Base-by-base conservation (phyloP, 2,888 invertebrate species). In the Thecocarcelia acutangulata region DNA sequence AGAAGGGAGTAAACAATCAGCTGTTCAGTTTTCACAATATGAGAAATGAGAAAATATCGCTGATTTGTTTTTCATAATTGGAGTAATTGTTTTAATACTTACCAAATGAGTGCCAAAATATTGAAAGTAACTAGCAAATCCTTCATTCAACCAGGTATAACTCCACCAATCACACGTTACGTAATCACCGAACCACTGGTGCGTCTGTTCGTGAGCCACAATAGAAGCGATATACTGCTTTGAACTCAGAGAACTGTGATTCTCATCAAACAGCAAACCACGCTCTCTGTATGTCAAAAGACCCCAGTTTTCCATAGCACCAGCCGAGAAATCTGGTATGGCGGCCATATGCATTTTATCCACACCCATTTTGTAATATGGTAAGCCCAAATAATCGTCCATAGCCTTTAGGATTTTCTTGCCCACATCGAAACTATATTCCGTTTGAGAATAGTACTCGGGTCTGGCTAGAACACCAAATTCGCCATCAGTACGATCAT, bases 281-380 rank as follows among this genome's bases (percentile, higher is more conserved):
- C 94, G 93, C 87, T 96, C 96, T 72, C 94, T 93, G 91, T 95
- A 97, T 2, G 95, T 97, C 8, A 97, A 92, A 24, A 97, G 91
- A 8, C 97, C 97, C 97, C 97, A 97, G 88, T 97, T 97, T 88
- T 97, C 97, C 97, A 97, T 97, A 66, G 97, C 97, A 52, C 96
- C 96, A 83, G 95, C 94, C 58, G 93, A 93, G 88, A 97, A 97
- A 88, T 97, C 96, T 0, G 96, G 94, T 78, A 97, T 93, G 1
- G 96, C 97, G n/a, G 96, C 94, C 87, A 97, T 94, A 87, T 97
- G 95, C 89, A 97, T 92, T 88, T 97, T 97, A 5, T 94, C 91
- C 76, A 95, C 91, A 1, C 92, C 92, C 5, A 91, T 89, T 0
- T 87, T 86, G 77, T 92, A 92, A 85, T 93, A 94, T 9, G 91